Evolutionary conservation across 2,888 invertebrate genomes (phyloP), one percentile per base, ranked within the genome.

Genomic region (Graphium colonna): DNA sequence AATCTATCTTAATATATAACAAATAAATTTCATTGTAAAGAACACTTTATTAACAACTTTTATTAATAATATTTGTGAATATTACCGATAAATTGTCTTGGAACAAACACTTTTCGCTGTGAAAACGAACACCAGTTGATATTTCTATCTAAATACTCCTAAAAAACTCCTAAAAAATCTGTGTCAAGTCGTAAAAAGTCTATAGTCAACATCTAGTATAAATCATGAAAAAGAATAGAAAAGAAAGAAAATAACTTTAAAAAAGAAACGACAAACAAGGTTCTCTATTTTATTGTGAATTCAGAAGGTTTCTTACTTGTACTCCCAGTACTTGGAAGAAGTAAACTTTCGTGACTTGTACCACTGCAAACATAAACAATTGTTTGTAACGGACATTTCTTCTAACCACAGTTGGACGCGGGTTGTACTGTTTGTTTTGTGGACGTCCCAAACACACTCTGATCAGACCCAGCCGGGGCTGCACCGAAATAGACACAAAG

Each of bases 351-450:
- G 0, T 51, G 1, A 0, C 58, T 60, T 58, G 36, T 15, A 50
- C 73, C 72, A 61, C 51, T 68, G 64, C 66, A 70, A 68, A 68
- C 72, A 60, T 79, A 77, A 77, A 80, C 77, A 78, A 67, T 61
- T 61, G 62, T 63, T 52, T 56, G 44, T 45, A 28, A 13, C 43
- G 40, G 51, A 58, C 56, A 67, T 69, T 77, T 74, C 75, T 73
- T 73, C 67, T 64, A 72, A 73, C 66, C 63, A 67, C 77, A 77
- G 77, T 74, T 77, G 80, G 69, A 28, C 60, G 71, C 72, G 63
- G 68, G 67, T 69, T 63, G 57, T 58, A 51, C 50, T 43, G 60
- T 76, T 77, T 77, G 71, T 74, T 75, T 67, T 67, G 64, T 43
- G 53, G 64, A 64, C 66, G 64, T 62, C 62, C 59, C 26, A 52